Base-by-base conservation (phyloP, 2,797 vertebrate species). In the Scarus forsteni region DNA sequence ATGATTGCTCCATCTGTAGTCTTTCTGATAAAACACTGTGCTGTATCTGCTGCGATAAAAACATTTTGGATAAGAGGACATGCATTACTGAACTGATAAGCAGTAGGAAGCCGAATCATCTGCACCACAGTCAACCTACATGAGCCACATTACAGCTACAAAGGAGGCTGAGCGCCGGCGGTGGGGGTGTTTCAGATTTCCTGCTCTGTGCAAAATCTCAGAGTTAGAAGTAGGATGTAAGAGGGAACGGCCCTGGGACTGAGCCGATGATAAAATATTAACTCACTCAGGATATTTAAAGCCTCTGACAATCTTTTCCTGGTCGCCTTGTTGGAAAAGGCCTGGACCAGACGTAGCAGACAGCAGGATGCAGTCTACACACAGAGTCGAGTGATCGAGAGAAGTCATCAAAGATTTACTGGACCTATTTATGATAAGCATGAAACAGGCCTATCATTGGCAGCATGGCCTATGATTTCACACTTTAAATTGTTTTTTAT, bases 221-320 rank as follows among this genome's bases (percentile, higher is more conserved):
- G 70, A 78, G 69, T 16, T 79, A 69, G 64, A 71, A 72, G 73
- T 66, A 51, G 62, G 65, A 79, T 89, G 60, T 70, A 60, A 57
- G 70, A 73, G 38, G 53, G 67, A 60, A 75, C 82, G 63, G 74
- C 70, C 74, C 56, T 57, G 81, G 67, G 68, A 84, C 72, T 73
- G 51, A 88, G 81, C 84, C 70, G 81, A 55, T 85, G 70, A 91
- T 94, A n/a, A 93, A 93, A 93, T 93, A 93, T 93, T 91, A 89
- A 93, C 83, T 86, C 45, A 18, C 49, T 35, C 45, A 57, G 71
- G 78, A 85, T 92, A 91, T 93, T 91, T 92, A 85, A 88, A 90
- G 89, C 83, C 76, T 73, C 73, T 85, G 80, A 89, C 82, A 88
- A 88, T 86, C 76, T 87, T 79, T 80, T 53, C 80, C 45, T 78